These are phyloP conservation scores for Aphaenogaster rudis DNA, from an alignment of 1,140 invertebrate genomes.

Conservation along the genomic window DNA sequence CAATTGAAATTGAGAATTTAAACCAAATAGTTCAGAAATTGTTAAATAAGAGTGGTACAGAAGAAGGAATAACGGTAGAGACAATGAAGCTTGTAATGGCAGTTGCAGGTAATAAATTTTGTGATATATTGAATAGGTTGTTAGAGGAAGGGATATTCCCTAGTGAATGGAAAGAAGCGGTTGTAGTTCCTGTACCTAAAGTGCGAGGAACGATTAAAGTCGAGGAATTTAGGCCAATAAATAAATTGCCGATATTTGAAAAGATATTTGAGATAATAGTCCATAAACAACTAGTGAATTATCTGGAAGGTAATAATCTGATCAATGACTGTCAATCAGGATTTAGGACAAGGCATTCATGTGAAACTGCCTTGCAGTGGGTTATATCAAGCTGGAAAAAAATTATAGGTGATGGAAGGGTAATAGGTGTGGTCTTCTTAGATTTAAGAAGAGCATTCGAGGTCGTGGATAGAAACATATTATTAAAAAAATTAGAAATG, in stretches of 20 bases:
- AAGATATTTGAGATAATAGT: neutral
- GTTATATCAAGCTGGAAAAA: neutral
- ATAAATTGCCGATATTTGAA: neutral
- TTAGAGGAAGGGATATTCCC: neutral
- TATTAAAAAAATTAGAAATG: neutral
- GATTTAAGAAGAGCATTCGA: neutral
- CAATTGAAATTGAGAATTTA: too few species aligned
- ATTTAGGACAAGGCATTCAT: neutral
- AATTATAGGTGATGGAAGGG: neutral
- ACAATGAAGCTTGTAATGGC: neutral
- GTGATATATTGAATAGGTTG: neutral
- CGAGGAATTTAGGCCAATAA: neutral
- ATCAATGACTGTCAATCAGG: neutral
- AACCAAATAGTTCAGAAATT: too few species aligned
- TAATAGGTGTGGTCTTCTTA: neutral
- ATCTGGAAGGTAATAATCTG: neutral
- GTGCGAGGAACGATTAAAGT: neutral
- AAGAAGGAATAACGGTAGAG: neutral
- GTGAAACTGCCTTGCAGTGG: neutral
- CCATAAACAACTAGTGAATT: neutral
- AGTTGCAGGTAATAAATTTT: neutral
- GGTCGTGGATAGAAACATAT: neutral
- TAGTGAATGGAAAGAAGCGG: neutral
- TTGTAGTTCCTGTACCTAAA: neutral
- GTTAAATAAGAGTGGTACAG: too few species aligned